Conservation (phyloP, 92 coral and sea anemone genomes). For the Umimayanthus chanpuru region DNA sequence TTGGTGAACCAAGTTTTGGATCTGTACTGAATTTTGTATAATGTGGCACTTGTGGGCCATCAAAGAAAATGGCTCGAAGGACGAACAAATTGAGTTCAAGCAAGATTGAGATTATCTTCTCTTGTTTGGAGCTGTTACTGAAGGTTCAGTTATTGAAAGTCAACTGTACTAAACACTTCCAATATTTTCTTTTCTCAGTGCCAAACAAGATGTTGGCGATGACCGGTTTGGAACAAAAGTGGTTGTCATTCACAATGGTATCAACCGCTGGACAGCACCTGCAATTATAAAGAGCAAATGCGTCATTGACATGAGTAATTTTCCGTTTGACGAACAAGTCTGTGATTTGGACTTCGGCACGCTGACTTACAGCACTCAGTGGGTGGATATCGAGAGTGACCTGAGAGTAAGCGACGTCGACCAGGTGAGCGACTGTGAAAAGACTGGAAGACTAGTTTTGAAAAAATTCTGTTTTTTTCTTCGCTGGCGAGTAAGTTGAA, state of each 20-base stretch:
- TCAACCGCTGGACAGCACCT: slow-evolving; percentile 44
- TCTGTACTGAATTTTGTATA: too few relatives aligned
- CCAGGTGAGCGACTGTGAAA: neutral
- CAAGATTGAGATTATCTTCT: neutral
- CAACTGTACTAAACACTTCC: neutral
- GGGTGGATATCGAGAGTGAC: slow-evolving; percentile 40
- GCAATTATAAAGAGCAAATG: slow-evolving; percentile 40
- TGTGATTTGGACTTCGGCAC: slow-evolving; percentile 33
- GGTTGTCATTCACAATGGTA: slow-evolving; percentile 31
- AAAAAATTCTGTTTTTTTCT: too few relatives aligned
- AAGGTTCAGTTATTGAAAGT: neutral
- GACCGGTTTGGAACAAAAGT: slow-evolving; percentile 35
- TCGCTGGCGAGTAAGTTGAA: too few relatives aligned
- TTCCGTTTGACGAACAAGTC: slow-evolving; percentile 38
- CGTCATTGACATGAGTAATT: slow-evolving; percentile 25
- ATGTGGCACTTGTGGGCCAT: too few relatives aligned
- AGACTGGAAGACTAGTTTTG: too few relatives aligned
- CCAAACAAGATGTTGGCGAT: slow-evolving; percentile 1
- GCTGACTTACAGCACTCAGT: slow-evolving; percentile 21
- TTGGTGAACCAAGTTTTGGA: too few relatives aligned
- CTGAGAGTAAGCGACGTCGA: slow-evolving; percentile 20
- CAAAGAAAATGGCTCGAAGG: too few relatives aligned
- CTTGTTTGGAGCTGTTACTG: neutral
- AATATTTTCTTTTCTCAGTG: neutral
- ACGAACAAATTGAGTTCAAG: too few relatives aligned